Evolutionary conservation across 2,888 invertebrate species (phyloP).

Genomic region (Orthonevra nobilis): DNA sequence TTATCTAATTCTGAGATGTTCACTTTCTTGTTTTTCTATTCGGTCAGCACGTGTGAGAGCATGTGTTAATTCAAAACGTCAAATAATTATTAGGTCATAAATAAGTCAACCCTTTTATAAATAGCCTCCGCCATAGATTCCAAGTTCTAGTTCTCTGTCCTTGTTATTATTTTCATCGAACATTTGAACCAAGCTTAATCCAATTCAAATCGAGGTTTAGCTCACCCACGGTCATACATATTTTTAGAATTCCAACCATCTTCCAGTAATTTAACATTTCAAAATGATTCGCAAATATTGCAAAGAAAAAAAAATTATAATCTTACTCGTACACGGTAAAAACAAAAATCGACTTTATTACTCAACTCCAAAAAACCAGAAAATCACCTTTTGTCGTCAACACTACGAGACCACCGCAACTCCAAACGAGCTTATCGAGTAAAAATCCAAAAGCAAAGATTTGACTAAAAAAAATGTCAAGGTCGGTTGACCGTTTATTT

Average conservation of each 20-base stretch:
- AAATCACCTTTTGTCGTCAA: background rate
- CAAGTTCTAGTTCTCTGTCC: constrained; percentile 1
- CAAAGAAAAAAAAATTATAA: background rate
- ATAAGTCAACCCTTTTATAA: too few species aligned
- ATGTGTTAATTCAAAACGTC: too few species aligned
- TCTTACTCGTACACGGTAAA: too few species aligned
- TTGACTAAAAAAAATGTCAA: constrained; percentile 55
- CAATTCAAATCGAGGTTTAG: too few species aligned
- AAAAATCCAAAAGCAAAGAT: constrained; percentile 1
- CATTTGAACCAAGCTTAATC: background rate
- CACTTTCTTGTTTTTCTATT: too few species aligned
- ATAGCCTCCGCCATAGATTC: background rate
- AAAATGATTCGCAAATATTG: background rate
- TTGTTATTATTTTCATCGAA: constrained; percentile 3
- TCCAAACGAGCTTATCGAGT: constrained; percentile 18
- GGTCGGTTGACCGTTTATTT: constrained; percentile 42
- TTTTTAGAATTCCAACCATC: constrained; percentile 23
- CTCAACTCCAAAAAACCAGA: constrained; percentile 1
- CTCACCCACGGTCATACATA: constrained; percentile 16
- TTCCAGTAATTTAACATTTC: background rate
- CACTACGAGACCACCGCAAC: too few species aligned
- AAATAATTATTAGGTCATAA: too few species aligned
- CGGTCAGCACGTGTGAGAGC: too few species aligned
- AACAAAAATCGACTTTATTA: background rate
- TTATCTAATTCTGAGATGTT: too few species aligned